Evolutionary conservation across 2,888 invertebrate species (phyloP).

Genomic region (Drosophila neonasuta): DNA sequence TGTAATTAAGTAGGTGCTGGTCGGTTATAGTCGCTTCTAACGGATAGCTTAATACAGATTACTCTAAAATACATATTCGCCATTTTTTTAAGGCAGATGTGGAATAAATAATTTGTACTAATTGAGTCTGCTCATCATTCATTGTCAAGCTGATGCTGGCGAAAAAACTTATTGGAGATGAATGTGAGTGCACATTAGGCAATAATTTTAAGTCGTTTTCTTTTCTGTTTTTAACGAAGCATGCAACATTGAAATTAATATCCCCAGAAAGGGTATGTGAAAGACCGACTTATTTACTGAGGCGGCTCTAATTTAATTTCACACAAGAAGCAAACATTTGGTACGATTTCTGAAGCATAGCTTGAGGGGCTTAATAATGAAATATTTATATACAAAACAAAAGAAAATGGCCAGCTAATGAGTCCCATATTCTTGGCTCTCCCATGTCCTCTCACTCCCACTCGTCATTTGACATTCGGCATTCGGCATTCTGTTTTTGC

Average conservation of each 20-base stretch:
- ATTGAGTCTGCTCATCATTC: slow-evolving; percentile 1
- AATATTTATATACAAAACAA: slow-evolving; percentile 56
- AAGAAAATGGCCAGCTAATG: slow-evolving; percentile 58
- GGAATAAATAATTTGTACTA: slow-evolving; percentile 2
- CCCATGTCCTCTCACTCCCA: neutral
- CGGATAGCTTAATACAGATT: slow-evolving; percentile 1
- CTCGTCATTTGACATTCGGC: neutral
- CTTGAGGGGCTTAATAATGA: slow-evolving; percentile 37
- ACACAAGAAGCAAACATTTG: slow-evolving; percentile 47
- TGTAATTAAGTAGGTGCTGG: slow-evolving; percentile 3
- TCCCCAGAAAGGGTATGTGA: neutral
- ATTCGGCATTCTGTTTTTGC: neutral
- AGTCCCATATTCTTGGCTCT: slow-evolving; percentile 35
- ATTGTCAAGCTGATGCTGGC: neutral
- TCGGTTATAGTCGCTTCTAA: neutral
- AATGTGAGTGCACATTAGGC: neutral
- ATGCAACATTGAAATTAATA: neutral
- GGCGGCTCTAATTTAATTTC: slow-evolving; percentile 66
- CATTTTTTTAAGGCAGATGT: neutral
- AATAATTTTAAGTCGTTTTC: neutral
- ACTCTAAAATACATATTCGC: neutral
- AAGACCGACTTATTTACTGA: slow-evolving; percentile 57
- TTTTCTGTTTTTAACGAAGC: neutral
- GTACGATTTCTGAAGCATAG: slow-evolving; percentile 44
- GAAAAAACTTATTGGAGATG: neutral